Evolutionary conservation across 2,797 vertebrate genomes (phyloP).

Genomic region (Remorina albescens): DNA sequence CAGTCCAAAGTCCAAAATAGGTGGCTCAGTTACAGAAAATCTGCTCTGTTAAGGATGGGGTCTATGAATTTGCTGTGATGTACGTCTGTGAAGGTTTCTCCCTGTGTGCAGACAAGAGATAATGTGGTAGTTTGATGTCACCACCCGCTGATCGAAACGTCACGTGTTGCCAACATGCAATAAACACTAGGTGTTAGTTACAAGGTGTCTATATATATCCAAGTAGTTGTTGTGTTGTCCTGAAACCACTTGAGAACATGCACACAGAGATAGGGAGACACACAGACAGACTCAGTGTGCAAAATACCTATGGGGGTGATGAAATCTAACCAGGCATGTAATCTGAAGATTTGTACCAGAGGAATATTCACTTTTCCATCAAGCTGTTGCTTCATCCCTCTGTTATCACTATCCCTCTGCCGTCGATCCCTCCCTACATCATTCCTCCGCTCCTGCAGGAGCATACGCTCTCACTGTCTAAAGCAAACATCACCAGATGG

Average conservation of each 20-base stretch:
- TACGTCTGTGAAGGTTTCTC: neutral
- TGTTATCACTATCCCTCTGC: constrained; percentile 51
- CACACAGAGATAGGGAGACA: constrained; percentile 40
- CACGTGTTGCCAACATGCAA: constrained; percentile 27
- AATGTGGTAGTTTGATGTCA: constrained; percentile 13
- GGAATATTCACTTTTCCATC: constrained; percentile 75
- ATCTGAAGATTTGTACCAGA: constrained; percentile 73
- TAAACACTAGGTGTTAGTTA: constrained; percentile 39
- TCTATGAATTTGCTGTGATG: neutral
- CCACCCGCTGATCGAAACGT: constrained; percentile 26
- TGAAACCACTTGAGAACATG: constrained; percentile 51
- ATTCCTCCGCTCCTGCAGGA: constrained; percentile 33
- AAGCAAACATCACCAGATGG: constrained; percentile 76
- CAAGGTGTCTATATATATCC: constrained; percentile 30
- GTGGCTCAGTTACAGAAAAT: neutral
- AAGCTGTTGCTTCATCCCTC: constrained; percentile 58
- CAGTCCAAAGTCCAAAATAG: neutral
- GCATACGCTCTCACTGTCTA: constrained; percentile 62
- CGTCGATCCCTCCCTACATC: constrained; percentile 40
- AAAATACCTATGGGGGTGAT: constrained; percentile 68
- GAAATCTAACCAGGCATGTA: constrained; percentile 72
- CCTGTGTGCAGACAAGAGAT: constrained; percentile 6
- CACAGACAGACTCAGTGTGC: constrained; percentile 35
- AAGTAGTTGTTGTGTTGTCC: constrained; percentile 32
- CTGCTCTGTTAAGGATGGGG: neutral